Conservation (phyloP, 1,140 invertebrate species). For the Meloidogyne exigua region DNA sequence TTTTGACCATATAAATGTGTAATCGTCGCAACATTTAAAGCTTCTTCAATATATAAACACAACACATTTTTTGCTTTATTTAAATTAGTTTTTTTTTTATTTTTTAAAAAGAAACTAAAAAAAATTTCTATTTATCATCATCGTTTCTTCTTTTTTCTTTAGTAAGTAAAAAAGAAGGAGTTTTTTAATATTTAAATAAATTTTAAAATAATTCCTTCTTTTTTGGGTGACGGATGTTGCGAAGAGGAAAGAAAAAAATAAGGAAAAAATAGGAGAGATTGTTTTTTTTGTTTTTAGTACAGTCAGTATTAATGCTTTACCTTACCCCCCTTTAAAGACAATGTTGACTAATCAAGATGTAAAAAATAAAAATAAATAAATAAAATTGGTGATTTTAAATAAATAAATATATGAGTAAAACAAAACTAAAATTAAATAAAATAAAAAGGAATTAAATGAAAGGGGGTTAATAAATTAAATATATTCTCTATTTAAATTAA, state of each 20-base stretch:
- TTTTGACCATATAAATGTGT: not conserved
- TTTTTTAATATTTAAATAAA: constrained; percentile 6
- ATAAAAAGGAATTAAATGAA: no score
- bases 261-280: not conserved
- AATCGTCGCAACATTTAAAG: not conserved
- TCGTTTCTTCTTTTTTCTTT: not conserved
- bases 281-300: not conserved
- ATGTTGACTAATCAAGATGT: constrained; percentile 4
- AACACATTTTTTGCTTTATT: not conserved
- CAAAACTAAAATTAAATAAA: not conserved
- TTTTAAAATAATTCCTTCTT: not conserved
- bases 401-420: not conserved
- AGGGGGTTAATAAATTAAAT: no score
- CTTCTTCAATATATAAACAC: not conserved
- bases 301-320: not conserved
- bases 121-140: not conserved
- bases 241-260: not conserved
- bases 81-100: constrained; percentile 3
- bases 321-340: not conserved
- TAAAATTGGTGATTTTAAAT: not conserved
- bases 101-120: not conserved
- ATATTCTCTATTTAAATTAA: no score
- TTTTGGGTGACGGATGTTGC: constrained; percentile 4
- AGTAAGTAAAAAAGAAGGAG: no score
- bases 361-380: not conserved